These are phyloP conservation scores for Aleiodes sp. DNA, from an alignment of 1,140 invertebrate genomes.

Conservation along the genomic window DNA sequence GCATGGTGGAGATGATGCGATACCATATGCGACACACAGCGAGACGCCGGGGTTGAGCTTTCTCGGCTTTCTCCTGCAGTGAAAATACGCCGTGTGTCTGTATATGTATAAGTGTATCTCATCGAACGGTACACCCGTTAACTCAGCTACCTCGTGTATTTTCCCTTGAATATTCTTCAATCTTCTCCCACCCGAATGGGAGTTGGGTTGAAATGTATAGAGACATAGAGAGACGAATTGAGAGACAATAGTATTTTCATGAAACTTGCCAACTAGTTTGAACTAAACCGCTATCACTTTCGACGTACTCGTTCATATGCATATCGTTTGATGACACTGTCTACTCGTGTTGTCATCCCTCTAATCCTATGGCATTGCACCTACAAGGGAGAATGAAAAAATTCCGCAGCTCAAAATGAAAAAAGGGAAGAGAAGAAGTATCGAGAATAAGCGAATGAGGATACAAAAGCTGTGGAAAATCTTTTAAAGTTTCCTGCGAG, in stretches of 20 bases:
- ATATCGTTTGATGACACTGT: neutral
- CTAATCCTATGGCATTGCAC: neutral
- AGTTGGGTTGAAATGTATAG: neutral
- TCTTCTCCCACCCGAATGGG: neutral
- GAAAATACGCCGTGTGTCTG: constrained; percentile 59
- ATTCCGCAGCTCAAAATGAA: neutral
- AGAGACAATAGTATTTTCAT: too few species aligned
- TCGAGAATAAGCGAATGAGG: constrained; percentile 3
- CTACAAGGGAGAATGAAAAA: neutral
- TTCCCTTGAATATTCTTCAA: neutral
- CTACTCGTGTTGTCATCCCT: neutral
- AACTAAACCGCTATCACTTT: neutral
- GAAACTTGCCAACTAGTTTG: neutral
- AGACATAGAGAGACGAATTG: neutral
- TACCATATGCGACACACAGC: constrained; percentile 49
- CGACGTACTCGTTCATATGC: neutral
- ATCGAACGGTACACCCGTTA: neutral
- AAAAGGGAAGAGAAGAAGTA: neutral
- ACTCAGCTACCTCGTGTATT: neutral
- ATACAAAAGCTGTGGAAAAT: constrained; percentile 8
- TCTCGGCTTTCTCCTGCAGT: constrained; percentile 24
- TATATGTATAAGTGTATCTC: constrained; percentile 32
- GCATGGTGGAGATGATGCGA: constrained; percentile 43
- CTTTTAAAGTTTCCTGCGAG: too few species aligned
- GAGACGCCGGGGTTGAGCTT: neutral